Base-by-base conservation (phyloP, 1,140 invertebrate species). In the Aethina tumida region DNA sequence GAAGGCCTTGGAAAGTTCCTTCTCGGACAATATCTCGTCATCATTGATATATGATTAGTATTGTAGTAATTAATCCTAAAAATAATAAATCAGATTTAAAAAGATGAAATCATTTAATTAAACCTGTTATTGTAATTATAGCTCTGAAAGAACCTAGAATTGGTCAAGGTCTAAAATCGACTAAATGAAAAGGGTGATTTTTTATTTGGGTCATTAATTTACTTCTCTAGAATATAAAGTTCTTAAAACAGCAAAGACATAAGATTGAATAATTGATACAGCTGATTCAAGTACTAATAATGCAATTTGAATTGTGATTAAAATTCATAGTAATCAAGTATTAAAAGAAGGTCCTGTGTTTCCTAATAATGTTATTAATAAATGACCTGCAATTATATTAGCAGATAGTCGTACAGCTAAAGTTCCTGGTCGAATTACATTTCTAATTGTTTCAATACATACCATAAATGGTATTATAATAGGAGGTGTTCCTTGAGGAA, bases 391-490 rank as follows among this genome's bases (percentile, higher is more conserved):
- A n/a, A n/a, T n/a, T n/a, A n/a, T n/a, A n/a, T n/a, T n/a, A n/a
- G n/a, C n/a, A n/a, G n/a, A n/a, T n/a, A n/a, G n/a, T n/a, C n/a
- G n/a, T n/a, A n/a, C n/a, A n/a, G n/a, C n/a, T n/a, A n/a, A n/a
- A n/a, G n/a, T n/a, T n/a, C n/a, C 52, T 5, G 74, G 75, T 4
- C 72, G 74, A 64, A 80, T 78, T 24, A 71, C 20, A 62, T 68
- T 68, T 47, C 68, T 73, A 63, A 73, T 70, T 34, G 63, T 63
- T 73, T 72, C 67, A 67, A 73, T 72, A 49, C 69, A 48, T 19
- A 73, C 64, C 59, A 68, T 68, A 58, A 68, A 69, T 53, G 65
- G 65, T 57, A 70, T 70, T 50, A 74, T 47, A 49, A 63, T 39
- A 3, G 49, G 42, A 6, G 73, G 75, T 0, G 73, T 76, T 48